These are phyloP conservation scores for Polyommatus iphigenia DNA, from an alignment of 2,888 invertebrate species.

Conservation along the genomic window DNA sequence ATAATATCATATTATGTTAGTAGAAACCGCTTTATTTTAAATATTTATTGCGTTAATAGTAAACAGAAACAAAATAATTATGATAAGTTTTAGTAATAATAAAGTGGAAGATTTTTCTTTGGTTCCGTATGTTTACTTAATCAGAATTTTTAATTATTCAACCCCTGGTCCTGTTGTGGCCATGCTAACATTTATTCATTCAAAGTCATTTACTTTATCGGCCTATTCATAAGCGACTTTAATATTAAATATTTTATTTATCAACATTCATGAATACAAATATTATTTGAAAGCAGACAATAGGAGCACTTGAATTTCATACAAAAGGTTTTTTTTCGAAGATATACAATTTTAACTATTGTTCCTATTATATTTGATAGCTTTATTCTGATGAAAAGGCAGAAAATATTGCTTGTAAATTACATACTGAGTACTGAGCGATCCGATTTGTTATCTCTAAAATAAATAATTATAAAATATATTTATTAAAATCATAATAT, in stretches of 20 bases:
- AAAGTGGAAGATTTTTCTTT: no score
- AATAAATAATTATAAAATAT: neutral
- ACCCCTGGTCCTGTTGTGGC: neutral
- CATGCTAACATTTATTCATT: neutral
- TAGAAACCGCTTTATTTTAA: no score
- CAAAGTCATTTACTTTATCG: neutral
- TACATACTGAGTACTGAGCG: neutral
- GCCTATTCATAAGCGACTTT: conserved; percentile 8
- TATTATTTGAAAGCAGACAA: conserved; percentile 4
- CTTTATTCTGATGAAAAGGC: neutral
- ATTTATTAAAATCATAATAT: neutral
- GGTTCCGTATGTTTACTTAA: no score
- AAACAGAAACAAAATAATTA: no score
- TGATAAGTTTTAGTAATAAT: no score
- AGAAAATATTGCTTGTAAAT: neutral
- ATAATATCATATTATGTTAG: no score
- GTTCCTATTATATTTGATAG: neutral
- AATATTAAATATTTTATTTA: conserved; percentile 12
- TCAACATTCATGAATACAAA: neutral
- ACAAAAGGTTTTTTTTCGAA: conserved; percentile 9
- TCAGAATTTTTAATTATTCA: no score
- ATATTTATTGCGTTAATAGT: no score
- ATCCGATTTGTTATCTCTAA: neutral
- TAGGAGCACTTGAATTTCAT: conserved; percentile 11
- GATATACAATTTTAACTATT: conserved; percentile 1